Base-by-base conservation (phyloP, 2,888 invertebrate species). In the Heteropelma amictum region DNA sequence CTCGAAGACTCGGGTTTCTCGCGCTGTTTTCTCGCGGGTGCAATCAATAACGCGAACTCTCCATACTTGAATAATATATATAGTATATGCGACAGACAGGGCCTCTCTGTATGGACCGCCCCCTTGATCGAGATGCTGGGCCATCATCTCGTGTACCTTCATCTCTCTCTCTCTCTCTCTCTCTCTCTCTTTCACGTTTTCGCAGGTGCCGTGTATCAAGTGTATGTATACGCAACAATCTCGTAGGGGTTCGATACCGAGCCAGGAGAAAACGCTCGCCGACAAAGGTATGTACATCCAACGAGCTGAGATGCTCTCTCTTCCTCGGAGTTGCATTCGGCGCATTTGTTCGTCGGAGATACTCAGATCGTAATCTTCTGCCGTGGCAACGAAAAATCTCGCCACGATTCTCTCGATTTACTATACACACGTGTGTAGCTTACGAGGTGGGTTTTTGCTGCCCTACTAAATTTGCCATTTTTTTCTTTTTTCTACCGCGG, bases 101-200 rank as follows among this genome's bases (percentile, higher is more conserved):
- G 35, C 61, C 71, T 12, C 61, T 61, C 70, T 30, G 26, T 49
- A 67, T 35, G 51, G 30, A 45, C 65, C 56, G 65, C 47, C 65
- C 63, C 49, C 60, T 65, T 60, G 38, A 45, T 56, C 65, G 53
- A 53, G 70, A 74, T 67, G 68, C 47, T 61, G 45, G 68, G 90
- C 90, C 26, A 86, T 83, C 72, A 67, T 67, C 54, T 49, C 54
- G 19, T 56, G 47, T 47, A 67, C 35, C 51, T 35, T 10, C 19
- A 51, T 45, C n/a, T 42, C 21, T 58, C 42, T 63, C 86, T 90
- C 70, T 89, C 90, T 72, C 90, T 85, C 79, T 86, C 89, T 40
- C 85, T 88, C 75, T 86, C 87, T 60, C 89, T 89, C 54, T 90
- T 90, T 51, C 90, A 90, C 84, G 90, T 81, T 58, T 61, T 26